Evolutionary conservation across 2,888 invertebrate genomes (phyloP).

Genomic region (Drosophila ezoana): DNA sequence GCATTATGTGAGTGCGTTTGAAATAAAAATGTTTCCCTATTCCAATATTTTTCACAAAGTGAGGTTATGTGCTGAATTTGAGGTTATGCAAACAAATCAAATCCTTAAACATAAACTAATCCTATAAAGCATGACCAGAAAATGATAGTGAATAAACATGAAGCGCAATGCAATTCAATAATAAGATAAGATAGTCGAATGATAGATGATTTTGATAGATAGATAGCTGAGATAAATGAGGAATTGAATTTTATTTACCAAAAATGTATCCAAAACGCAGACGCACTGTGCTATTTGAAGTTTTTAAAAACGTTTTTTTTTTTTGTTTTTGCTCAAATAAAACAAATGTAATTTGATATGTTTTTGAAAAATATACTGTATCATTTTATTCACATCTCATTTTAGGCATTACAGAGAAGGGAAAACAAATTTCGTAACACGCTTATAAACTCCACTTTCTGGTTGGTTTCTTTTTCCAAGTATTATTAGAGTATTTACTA

Average conservation of each 20-base stretch:
- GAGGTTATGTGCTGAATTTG: neutral
- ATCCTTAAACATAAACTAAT: neutral
- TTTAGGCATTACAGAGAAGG: slow-evolving; percentile 57
- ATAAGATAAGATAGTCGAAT: slow-evolving; percentile 23
- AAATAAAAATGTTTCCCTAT: neutral
- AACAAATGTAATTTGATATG: slow-evolving; percentile 55
- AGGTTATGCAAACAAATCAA: neutral
- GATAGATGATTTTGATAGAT: slow-evolving; percentile 41
- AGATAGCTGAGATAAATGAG: slow-evolving; percentile 14
- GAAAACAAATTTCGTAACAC: slow-evolving; percentile 51
- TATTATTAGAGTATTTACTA: slow-evolving; percentile 32
- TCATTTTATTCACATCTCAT: slow-evolving; percentile 62
- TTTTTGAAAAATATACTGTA: slow-evolving; percentile 60
- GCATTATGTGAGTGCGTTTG: neutral
- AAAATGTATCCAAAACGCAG: slow-evolving; percentile 57
- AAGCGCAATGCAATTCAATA: slow-evolving; percentile 39
- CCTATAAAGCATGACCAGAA: slow-evolving; percentile 72
- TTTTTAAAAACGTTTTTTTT: slow-evolving; percentile 1
- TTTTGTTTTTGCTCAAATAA: slow-evolving; percentile 47
- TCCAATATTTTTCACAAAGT: neutral
- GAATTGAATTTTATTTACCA: slow-evolving; percentile 54
- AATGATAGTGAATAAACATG: slow-evolving; percentile 79
- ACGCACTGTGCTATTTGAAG: slow-evolving; percentile 27
- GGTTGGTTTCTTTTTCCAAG: slow-evolving; percentile 40
- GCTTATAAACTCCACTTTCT: slow-evolving; percentile 82